phyloP scores from a whole-genome alignment of 2,113 vertebrate species.

The Dromas ardeola region DNA sequence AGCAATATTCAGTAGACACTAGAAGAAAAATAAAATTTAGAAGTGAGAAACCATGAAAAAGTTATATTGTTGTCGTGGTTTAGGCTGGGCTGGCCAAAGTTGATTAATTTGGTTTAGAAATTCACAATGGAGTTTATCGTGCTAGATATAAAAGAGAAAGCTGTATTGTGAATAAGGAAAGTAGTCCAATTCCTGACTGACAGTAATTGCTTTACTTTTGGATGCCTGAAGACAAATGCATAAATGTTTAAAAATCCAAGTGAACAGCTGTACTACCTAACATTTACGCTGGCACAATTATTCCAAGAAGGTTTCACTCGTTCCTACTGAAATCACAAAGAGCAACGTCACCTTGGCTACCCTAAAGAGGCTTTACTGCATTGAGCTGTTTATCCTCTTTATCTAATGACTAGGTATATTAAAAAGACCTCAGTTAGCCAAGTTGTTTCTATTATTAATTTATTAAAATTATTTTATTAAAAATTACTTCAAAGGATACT shows the following conservation, averaged over 20 bases:
- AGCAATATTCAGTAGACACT: neutral
- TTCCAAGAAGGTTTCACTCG: neutral
- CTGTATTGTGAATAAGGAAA: neutral
- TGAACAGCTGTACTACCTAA: neutral
- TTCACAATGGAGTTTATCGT: neutral
- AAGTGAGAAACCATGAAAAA: neutral
- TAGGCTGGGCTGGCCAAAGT: neutral
- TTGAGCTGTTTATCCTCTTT: neutral
- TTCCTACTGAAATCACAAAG: neutral
- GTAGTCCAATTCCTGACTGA: neutral
- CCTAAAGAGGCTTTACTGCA: neutral
- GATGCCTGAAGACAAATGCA: neutral
- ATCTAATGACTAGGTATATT: neutral
- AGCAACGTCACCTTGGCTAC: neutral
- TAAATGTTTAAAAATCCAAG: neutral
- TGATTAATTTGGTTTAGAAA: neutral
- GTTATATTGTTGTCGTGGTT: neutral
- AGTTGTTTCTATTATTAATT: neutral
- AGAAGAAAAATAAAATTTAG: neutral
- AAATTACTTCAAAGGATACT: neutral
- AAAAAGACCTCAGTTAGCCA: neutral
- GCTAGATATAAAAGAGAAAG: neutral
- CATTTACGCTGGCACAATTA: neutral
- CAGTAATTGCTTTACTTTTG: slow-evolving; percentile 26
- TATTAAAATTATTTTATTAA: neutral